phyloP scores from a whole-genome alignment of 2,113 vertebrate genomes.

The Melanostigma gelatinosum region DNA sequence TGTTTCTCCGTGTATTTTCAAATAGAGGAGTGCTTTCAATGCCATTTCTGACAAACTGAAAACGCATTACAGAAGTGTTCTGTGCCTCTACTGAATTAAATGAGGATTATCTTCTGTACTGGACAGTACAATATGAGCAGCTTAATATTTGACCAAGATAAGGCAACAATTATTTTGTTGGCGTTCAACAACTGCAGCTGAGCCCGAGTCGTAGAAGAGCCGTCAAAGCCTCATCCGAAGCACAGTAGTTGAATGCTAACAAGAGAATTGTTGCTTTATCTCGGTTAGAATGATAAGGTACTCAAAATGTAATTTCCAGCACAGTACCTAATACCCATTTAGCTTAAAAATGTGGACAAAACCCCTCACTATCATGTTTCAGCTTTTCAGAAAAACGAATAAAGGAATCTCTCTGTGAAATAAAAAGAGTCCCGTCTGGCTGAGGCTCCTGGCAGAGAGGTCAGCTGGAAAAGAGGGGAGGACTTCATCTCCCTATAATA shows the following conservation, averaged over 20 bases:
- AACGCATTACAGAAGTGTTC: neutral
- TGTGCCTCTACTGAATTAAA: neutral
- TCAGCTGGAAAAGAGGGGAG: neutral
- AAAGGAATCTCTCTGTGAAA: neutral
- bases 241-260: neutral
- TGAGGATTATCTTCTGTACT: neutral
- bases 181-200: neutral
- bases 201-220: neutral
- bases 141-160: conserved; percentile 4
- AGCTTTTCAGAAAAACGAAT: conserved; percentile 25
- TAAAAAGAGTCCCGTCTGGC: neutral
- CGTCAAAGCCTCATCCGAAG: neutral
- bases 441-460: neutral
- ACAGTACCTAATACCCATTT: neutral
- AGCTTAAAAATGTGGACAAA: conserved; percentile 3
- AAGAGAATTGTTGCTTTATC: neutral
- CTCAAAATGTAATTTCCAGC: neutral
- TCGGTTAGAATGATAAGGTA: neutral
- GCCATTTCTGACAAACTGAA: neutral
- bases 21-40: neutral
- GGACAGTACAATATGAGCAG: neutral
- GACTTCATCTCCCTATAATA: neutral
- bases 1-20: neutral
- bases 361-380: neutral
- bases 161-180: conserved; percentile 2